phyloP scores from a whole-genome alignment of 1,140 invertebrate species.

The Notospermus geniculatus region DNA sequence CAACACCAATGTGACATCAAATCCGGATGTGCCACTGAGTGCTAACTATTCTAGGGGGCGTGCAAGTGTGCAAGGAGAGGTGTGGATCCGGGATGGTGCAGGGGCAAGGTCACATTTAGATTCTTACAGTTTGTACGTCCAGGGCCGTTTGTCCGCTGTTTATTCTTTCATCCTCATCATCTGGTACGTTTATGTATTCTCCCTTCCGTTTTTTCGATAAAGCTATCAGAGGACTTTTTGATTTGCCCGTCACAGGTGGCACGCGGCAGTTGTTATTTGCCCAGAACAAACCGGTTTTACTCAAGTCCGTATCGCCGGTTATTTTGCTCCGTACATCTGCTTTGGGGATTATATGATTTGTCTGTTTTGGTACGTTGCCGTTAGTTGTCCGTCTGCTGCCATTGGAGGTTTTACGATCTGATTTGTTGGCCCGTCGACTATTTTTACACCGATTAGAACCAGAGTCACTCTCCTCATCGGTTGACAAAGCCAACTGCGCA shows the following conservation, averaged over 20 bases:
- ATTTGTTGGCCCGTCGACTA: constrained; percentile 4
- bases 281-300: constrained; percentile 2
- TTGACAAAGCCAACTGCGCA: constrained; percentile 1
- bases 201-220: not conserved
- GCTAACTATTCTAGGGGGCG: too few relatives aligned
- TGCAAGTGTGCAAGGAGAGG: too few relatives aligned
- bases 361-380: not conserved
- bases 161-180: constrained; percentile 1
- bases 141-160: too few relatives aligned
- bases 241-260: not conserved
- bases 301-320: constrained; percentile 7
- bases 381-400: not conserved
- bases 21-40: too few relatives aligned
- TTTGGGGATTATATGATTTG: not conserved
- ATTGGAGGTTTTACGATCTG: not conserved
- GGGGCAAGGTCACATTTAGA: too few relatives aligned
- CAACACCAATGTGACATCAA: too few relatives aligned
- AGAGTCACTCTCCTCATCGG: constrained; percentile 5
- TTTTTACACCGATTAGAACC: not conserved
- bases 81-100: too few relatives aligned
- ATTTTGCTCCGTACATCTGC: too few relatives aligned
- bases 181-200: constrained; percentile 6
- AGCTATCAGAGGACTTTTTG: not conserved
- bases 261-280: not conserved
- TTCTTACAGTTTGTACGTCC: too few relatives aligned